A percentile compares a stretch with the other conserved stretches of the same genome.
Evolutionary conservation across 2,888 invertebrate genomes (phyloP).

Genomic region (Ophion ventricosus): DNA sequence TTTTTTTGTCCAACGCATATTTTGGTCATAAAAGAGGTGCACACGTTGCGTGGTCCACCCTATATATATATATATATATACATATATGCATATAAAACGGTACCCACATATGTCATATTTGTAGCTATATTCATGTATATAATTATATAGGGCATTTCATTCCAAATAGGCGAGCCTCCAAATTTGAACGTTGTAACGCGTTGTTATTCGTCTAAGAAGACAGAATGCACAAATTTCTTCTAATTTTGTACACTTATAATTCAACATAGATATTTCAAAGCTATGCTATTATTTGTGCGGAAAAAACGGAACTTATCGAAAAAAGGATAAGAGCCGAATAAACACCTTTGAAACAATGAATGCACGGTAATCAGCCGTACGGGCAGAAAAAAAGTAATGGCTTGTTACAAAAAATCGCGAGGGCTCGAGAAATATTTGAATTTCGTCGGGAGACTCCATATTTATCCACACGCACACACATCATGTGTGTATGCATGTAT

Average conservation of each 20-base stretch:
- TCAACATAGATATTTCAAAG: not conserved
- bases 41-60: no score
- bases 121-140: slow-evolving; percentile 13
- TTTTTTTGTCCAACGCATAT: no score
- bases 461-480: not conserved
- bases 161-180: not conserved
- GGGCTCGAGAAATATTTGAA: not conserved
- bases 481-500: slow-evolving; percentile 19
- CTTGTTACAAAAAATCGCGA: not conserved
- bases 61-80: not conserved
- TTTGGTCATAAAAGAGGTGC: no score
- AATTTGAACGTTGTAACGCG: not conserved
- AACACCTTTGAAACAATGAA: not conserved
- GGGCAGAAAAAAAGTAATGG: not conserved
- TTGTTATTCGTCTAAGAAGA: slow-evolving; percentile 1
- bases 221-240: slow-evolving; percentile 1
- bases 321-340: no score
- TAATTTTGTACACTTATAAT: not conserved
- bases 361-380: no score
- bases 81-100: not conserved
- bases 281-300: no score
- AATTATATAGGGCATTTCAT: slow-evolving; percentile 14
- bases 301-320: no score
- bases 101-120: slow-evolving; percentile 2
- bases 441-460: not conserved